phyloP scores from a whole-genome alignment of 2,797 vertebrate species.

The Otus scops region DNA sequence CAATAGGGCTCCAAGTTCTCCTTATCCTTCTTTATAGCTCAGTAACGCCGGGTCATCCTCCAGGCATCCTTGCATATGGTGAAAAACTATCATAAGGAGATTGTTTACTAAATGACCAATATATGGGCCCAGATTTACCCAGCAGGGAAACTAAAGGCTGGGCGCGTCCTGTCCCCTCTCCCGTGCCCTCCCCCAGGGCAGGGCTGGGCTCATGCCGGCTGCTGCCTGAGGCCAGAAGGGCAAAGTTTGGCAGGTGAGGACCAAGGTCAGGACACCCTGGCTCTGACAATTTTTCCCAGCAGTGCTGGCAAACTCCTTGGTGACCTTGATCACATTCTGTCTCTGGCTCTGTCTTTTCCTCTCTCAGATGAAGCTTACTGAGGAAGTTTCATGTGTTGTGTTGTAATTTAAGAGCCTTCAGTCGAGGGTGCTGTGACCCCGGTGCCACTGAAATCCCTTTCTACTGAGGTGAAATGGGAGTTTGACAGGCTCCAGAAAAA shows the following conservation, averaged over 20 bases:
- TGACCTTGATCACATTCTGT: not conserved
- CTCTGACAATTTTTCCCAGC: not conserved
- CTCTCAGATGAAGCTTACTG: not conserved
- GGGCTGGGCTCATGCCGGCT: not conserved
- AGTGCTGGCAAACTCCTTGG: not conserved
- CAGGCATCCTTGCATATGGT: not conserved
- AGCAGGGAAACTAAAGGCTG: not conserved
- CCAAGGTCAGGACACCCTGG: not conserved
- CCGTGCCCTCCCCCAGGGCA: not conserved
- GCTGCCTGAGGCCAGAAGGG: not conserved
- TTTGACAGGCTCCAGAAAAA: not conserved
- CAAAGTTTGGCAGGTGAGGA: not conserved
- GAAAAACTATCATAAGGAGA: not conserved
- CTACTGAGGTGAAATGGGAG: not conserved
- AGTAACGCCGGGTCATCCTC: not conserved
- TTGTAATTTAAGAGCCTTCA: not conserved
- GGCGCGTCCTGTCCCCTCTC: not conserved
- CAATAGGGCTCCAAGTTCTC: not conserved
- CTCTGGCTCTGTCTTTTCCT: not conserved
- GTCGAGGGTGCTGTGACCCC: not conserved
- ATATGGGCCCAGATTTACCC: not conserved
- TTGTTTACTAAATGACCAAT: not conserved
- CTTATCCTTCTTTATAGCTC: not conserved
- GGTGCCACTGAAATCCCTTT: not conserved
- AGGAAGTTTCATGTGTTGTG: not conserved